These are phyloP conservation scores for Ellobius talpinus DNA, from an alignment of 2,113 vertebrate genomes.

Conservation along the genomic window DNA sequence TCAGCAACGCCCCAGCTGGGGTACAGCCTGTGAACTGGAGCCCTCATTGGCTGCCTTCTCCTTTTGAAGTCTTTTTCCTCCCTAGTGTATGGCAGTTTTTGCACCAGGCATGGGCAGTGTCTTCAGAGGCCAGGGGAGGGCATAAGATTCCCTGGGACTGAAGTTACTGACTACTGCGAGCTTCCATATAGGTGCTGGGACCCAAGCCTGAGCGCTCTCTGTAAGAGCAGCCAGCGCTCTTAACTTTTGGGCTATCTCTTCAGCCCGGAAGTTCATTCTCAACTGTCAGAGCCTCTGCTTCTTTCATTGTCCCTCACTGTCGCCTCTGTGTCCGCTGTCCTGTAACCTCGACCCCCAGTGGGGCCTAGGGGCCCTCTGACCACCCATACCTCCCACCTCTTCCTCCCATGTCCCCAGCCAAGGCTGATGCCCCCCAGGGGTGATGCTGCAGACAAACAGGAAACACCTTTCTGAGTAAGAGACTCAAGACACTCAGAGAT, in stretches of 20 bases:
- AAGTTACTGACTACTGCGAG: neutral
- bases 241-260: neutral
- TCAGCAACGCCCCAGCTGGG: no score
- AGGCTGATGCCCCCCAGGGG: neutral
- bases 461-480: neutral
- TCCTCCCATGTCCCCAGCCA: neutral
- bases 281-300: neutral
- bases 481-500: neutral
- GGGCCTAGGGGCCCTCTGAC: neutral
- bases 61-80: neutral
- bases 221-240: neutral
- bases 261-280: neutral
- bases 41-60: neutral
- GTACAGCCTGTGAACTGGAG: neutral
- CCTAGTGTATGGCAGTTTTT: neutral
- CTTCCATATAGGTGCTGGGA: neutral
- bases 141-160: neutral
- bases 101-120: neutral
- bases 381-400: neutral
- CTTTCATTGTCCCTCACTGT: no score
- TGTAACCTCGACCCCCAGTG: neutral
- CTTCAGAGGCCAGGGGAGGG: neutral
- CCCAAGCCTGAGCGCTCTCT: neutral
- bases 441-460: rapidly evolving
- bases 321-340: rapidly evolving